Percentiles rank a stretch among this genome's conserved stretches.
Conservation (phyloP, 2,797 vertebrate genomes). For the Coracias cyanogaster region DNA sequence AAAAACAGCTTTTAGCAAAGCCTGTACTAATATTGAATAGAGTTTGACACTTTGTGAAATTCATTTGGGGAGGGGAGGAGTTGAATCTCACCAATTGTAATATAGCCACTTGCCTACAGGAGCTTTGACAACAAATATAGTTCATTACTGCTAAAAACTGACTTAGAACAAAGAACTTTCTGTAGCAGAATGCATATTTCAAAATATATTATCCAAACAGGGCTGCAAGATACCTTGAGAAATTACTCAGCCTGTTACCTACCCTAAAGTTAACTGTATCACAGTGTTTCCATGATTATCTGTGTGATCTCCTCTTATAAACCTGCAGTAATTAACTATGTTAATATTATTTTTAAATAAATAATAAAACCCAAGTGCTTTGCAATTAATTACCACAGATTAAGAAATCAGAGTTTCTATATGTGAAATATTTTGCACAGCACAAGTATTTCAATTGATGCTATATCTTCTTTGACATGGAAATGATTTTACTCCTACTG, state of each 20-base stretch:
- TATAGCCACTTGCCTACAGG: not conserved
- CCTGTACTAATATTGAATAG: not conserved
- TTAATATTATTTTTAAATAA: not conserved
- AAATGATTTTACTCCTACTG: not conserved
- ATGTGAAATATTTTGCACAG: not conserved
- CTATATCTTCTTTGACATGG: not conserved
- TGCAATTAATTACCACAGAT: not conserved
- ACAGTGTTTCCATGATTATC: not conserved
- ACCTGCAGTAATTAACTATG: not conserved
- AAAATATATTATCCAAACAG: not conserved
- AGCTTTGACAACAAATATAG: not conserved
- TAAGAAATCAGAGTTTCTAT: not conserved
- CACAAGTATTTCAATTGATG: not conserved
- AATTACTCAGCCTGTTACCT: not conserved
- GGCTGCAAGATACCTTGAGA: not conserved
- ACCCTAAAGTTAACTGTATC: not conserved
- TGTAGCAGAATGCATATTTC: not conserved
- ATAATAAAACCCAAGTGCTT: not conserved
- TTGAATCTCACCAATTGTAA: not conserved
- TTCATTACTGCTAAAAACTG: not conserved
- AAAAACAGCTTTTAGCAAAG: not conserved
- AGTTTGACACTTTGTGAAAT: not conserved
- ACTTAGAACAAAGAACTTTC: not conserved
- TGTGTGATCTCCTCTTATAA: not conserved
- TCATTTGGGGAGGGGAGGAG: not conserved